Percentiles rank a stretch among this genome's conserved stretches.
phyloP scores from a whole-genome alignment of 1,140 invertebrate genomes.

The Belonocnema kinseyi region DNA sequence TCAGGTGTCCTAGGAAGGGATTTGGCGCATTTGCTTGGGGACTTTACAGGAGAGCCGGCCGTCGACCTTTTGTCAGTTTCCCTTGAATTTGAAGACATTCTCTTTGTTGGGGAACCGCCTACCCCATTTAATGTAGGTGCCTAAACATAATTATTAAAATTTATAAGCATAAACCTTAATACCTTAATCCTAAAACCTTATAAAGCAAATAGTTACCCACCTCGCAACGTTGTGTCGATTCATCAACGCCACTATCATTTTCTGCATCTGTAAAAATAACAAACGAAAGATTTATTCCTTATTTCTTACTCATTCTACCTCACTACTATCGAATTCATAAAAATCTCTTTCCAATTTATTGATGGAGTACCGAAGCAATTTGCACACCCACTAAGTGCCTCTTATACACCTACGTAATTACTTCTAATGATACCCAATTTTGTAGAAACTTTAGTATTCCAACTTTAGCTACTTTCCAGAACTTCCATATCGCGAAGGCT shows the following conservation, averaged over 20 bases:
- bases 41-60: slow-evolving; percentile 77
- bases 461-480: no score
- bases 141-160: slow-evolving; percentile 52
- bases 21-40: slow-evolving; percentile 79
- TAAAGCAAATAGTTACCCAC: slow-evolving; percentile 73
- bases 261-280: slow-evolving; percentile 82
- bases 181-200: background rate
- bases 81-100: slow-evolving; percentile 73
- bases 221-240: slow-evolving; percentile 81
- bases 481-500: no score
- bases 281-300: slow-evolving; percentile 22
- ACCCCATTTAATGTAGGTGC: slow-evolving; percentile 79
- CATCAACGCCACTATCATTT: slow-evolving; percentile 86
- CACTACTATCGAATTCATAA: background rate
- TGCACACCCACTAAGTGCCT: background rate
- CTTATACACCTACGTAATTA: background rate
- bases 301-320: background rate
- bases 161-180: background rate
- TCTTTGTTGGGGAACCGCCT: slow-evolving; percentile 79
- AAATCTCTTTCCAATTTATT: background rate
- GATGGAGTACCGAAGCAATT: slow-evolving; percentile 23
- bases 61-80: slow-evolving; percentile 74
- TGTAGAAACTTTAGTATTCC: background rate
- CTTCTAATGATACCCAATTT: background rate
- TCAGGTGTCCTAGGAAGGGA: slow-evolving; percentile 81